Base-by-base conservation (phyloP, 2,113 vertebrate genomes). In the Sciurus niger region DNA sequence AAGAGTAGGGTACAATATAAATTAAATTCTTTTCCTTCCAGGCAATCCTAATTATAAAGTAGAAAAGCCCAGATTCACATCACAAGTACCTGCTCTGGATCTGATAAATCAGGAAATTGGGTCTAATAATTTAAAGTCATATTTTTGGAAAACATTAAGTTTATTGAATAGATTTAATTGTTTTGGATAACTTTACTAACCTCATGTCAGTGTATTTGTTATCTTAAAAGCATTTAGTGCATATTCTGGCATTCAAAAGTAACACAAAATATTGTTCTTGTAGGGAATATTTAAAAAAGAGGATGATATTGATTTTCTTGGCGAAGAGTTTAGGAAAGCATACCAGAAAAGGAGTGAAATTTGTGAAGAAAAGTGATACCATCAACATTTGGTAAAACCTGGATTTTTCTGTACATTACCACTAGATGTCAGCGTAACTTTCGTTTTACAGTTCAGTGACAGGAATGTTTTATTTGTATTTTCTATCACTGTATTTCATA, bases 261-360 rank as follows among this genome's bases (percentile, higher is more conserved):
- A 97, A 97, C 48, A 78, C 7, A 90, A 8, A 3, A 60, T 84
- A 40, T 93, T 82, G 83, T 94, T 74, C 46, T 97, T 98, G 72
- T 89, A 99, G 99, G 99, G 99, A 60, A 97, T 99, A 96, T 98
- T 99, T 96, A 99, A 98, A 96, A 98, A 97, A 0, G 98, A 99
- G 94, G 98, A 98, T 2, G 99, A 99, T 87, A 96, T 99, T 72
- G 94, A 99, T 65, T 98, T 99, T 98, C 99, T 99, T 96, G 99
- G 99, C 82, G 99, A 99, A 96, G 99, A 99, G 65, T 99, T 99
- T 91, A 98, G 95, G 94, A 98, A 98, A 95, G 98, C 97, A 14
- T 99, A 99, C 84, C 98, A 98, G 96, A 98, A 98, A 96, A 98
- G 95, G 79, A 94, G 85, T 1, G 97, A 99, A 40, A 37, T 90